A percentile compares a stretch with the other conserved stretches of the same genome.
These are phyloP conservation scores for Drosophila nasuta DNA, from an alignment of 1,140 invertebrate species.

Conservation along the genomic window DNA sequence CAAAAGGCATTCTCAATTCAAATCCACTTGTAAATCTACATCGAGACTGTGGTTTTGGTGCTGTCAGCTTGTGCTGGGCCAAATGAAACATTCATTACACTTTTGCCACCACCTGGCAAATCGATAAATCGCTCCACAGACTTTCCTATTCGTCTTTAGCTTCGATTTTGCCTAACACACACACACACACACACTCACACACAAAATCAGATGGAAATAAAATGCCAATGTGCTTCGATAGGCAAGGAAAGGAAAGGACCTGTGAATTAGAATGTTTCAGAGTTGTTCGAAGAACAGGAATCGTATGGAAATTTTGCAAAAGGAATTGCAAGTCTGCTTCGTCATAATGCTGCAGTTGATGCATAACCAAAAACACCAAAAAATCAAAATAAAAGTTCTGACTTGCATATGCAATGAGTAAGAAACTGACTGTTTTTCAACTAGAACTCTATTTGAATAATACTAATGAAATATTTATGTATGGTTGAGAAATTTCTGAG, in stretches of 20 bases:
- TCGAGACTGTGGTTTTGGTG: constrained; percentile 1
- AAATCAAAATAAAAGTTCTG: constrained; percentile 15
- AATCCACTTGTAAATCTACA: constrained; percentile 13
- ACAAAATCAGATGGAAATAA: constrained; percentile 26
- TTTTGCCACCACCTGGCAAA: constrained; percentile 35
- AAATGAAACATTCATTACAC: constrained; percentile 56
- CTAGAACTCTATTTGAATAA: background rate
- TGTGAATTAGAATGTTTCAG: constrained; percentile 7
- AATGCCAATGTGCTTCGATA: constrained; percentile 30
- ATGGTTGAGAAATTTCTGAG: constrained; percentile 9
- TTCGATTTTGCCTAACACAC: background rate
- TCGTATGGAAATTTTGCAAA: constrained; percentile 46
- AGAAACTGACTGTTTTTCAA: constrained; percentile 13
- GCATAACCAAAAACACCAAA: constrained; percentile 1
- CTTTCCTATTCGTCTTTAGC: constrained; percentile 9
- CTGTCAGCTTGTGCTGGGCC: constrained; percentile 23
- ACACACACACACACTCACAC: background rate
- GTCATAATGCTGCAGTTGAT: constrained; percentile 29
- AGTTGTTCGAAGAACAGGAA: constrained; percentile 6
- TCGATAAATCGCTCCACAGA: constrained; percentile 48
- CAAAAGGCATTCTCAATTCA: constrained; percentile 14
- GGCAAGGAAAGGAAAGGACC: constrained; percentile 8
- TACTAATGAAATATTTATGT: constrained; percentile 23
- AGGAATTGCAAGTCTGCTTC: constrained; percentile 25
- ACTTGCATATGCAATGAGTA: constrained; percentile 51